Evolutionary conservation across 1,140 invertebrate genomes (phyloP).

Genomic region (Mactra quadrangularis): DNA sequence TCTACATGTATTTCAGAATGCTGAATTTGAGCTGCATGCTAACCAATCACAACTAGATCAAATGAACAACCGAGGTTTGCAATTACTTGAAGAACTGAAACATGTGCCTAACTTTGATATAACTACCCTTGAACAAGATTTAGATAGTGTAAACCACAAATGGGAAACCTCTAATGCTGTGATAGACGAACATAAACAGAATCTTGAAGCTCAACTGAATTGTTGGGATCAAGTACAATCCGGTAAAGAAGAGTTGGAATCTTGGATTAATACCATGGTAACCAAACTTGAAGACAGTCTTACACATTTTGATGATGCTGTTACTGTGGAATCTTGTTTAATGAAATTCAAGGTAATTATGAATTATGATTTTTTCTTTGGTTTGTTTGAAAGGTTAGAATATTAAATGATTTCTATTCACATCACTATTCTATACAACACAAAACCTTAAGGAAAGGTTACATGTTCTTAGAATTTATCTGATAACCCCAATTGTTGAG

Average conservation of each 20-base stretch:
- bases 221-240: conserved; percentile 97
- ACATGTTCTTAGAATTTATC: too few relatives aligned
- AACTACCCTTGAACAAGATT: conserved; percentile 80
- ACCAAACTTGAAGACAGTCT: conserved; percentile 89
- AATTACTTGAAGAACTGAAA: conserved; percentile 81
- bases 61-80: conserved; percentile 79
- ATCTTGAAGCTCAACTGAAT: conserved; percentile 93
- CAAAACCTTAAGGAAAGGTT: too few relatives aligned
- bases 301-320: conserved; percentile 90
- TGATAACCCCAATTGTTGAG: too few relatives aligned
- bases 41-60: conserved; percentile 79
- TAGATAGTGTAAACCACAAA: conserved; percentile 84
- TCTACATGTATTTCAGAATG: too few relatives aligned
- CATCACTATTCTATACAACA: too few relatives aligned
- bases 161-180: conserved; percentile 90
- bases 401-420: too few relatives aligned
- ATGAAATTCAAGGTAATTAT: conserved; percentile 88
- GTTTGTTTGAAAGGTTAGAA: too few relatives aligned
- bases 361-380: too few relatives aligned
- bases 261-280: conserved; percentile 93
- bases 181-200: conserved; percentile 85
- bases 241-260: conserved; percentile 91
- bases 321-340: conserved; percentile 90
- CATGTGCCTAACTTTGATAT: conserved; percentile 90
- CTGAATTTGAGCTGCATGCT: conserved; percentile 81